phyloP scores from a whole-genome alignment of 92 coral and sea anemone genomes.

The Meandrina meandrites region DNA sequence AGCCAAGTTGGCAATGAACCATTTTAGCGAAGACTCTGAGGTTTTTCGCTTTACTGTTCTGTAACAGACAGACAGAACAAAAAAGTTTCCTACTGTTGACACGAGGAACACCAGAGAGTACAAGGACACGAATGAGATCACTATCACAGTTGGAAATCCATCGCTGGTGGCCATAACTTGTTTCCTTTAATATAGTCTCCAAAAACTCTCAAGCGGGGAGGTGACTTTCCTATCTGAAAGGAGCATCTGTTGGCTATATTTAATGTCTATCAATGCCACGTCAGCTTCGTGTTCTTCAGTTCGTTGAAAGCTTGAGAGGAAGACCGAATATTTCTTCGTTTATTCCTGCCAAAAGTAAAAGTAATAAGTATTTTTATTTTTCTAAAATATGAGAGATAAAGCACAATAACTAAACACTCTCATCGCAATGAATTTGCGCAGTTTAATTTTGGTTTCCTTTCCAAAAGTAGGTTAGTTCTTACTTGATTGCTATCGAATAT shows the following conservation, averaged over 20 bases:
- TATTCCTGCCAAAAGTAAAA: too few relatives aligned
- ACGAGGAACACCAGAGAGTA: neutral
- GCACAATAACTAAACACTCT: too few relatives aligned
- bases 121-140: neutral
- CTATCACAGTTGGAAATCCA: neutral
- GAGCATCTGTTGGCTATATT: neutral
- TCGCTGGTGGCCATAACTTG: constrained; percentile 1
- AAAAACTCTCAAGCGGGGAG: neutral
- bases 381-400: too few relatives aligned
- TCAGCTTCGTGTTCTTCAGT: too few relatives aligned
- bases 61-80: constrained; percentile 27
- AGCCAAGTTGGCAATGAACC: constrained; percentile 47
- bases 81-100: constrained; percentile 7
- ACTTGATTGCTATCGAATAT: too few relatives aligned
- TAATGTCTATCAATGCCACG: too few relatives aligned
- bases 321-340: too few relatives aligned
- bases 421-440: too few relatives aligned
- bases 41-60: neutral
- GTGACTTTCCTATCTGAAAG: neutral
- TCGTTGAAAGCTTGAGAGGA: too few relatives aligned
- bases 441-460: too few relatives aligned
- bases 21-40: constrained; percentile 8
- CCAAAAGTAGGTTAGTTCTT: too few relatives aligned
- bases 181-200: neutral
- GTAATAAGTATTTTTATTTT: too few relatives aligned